These are phyloP conservation scores for Mythimna pallens DNA, from an alignment of 2,888 invertebrate species.

Conservation along the genomic window DNA sequence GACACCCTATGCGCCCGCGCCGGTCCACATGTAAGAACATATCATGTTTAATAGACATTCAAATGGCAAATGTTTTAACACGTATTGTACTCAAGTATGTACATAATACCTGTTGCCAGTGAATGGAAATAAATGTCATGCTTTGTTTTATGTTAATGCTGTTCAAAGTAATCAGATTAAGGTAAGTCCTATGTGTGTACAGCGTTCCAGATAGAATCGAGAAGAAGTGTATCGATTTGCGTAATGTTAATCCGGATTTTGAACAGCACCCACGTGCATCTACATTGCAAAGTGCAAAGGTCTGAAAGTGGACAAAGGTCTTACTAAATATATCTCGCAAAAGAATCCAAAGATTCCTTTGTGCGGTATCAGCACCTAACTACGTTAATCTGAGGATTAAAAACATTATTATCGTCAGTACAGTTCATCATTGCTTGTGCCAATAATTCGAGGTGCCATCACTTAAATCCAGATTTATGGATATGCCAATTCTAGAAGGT, in stretches of 20 bases:
- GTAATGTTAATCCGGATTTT: not conserved
- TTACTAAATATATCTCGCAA: not conserved
- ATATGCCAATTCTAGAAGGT: constrained; percentile 3
- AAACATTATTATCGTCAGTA: not conserved
- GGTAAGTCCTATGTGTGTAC: constrained; percentile 24
- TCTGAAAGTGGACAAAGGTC: not conserved
- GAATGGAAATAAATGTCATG: constrained; percentile 51
- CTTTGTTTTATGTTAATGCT: constrained; percentile 55
- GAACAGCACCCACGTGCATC: not conserved
- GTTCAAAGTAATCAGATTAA: constrained; percentile 38
- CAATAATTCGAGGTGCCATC: not conserved
- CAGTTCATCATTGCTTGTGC: not conserved
- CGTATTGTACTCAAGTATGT: constrained; percentile 43
- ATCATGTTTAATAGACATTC: constrained; percentile 62
- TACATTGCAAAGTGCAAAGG: not conserved
- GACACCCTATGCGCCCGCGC: constrained; percentile 68
- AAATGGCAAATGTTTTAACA: constrained; percentile 69
- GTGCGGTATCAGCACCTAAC: not conserved
- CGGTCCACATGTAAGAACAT: constrained; percentile 63
- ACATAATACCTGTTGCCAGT: constrained; percentile 43
- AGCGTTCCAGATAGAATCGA: constrained; percentile 17
- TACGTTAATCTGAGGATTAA: not conserved
- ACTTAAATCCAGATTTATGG: constrained; percentile 3
- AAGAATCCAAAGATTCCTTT: not conserved
- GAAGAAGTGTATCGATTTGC: constrained; percentile 18